Evolutionary conservation across 2,113 vertebrate genomes (phyloP).

Genomic region (Oxyruncus cristatus): DNA sequence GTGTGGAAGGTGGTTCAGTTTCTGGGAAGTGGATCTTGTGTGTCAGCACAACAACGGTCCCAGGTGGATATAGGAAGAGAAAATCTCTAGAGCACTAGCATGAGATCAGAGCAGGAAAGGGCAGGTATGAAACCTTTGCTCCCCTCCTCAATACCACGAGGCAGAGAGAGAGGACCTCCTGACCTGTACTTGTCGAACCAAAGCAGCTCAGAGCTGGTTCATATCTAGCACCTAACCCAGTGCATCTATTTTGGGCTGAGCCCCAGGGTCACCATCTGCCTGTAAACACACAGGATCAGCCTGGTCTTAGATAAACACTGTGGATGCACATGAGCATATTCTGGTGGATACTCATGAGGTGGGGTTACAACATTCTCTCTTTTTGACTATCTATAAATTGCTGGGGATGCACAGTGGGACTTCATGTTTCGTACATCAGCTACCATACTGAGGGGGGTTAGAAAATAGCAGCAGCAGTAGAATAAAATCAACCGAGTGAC

Average conservation of each 20-base stretch:
- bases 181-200: neutral
- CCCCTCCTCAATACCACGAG: neutral
- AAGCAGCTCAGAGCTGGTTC: neutral
- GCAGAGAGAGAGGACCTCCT: neutral
- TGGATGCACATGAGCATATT: neutral
- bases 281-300: neutral
- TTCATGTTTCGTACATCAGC: conserved; percentile 12
- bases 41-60: neutral
- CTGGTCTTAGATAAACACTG: neutral
- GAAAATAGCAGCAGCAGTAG: conserved; percentile 40
- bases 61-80: neutral
- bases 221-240: neutral
- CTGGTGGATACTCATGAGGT: neutral
- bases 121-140: neutral
- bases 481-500: conserved; percentile 25
- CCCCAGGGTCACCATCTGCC: neutral
- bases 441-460: neutral
- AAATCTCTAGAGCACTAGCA: neutral
- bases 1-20: neutral
- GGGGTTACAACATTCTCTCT: neutral
- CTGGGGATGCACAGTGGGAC: neutral
- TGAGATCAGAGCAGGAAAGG: neutral
- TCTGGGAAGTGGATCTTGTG: neutral
- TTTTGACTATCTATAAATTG: neutral
- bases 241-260: neutral